Evolutionary conservation across 2,113 vertebrate genomes (phyloP).

Genomic region (Strigops habroptila): DNA sequence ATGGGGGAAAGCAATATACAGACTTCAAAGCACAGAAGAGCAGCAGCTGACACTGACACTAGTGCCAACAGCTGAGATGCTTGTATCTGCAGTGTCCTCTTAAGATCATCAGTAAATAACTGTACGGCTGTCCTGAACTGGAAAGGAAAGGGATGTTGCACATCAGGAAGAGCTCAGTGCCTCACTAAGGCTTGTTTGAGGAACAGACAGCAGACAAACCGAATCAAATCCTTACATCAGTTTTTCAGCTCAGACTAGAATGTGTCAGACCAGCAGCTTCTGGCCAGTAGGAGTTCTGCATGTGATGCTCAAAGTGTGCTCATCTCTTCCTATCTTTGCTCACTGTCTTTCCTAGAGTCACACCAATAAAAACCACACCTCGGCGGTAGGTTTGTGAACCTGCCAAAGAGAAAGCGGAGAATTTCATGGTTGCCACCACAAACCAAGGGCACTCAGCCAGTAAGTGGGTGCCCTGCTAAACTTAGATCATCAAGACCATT

Average conservation of each 20-base stretch:
- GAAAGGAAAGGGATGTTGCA: neutral
- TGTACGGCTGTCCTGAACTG: neutral
- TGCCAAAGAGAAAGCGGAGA: conserved; percentile 23
- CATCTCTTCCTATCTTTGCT: neutral
- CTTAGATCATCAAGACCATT: neutral
- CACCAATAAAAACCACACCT: neutral
- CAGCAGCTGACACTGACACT: neutral
- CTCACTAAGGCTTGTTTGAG: neutral
- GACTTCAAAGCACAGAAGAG: conserved; percentile 9
- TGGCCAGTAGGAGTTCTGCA: neutral
- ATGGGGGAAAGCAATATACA: neutral
- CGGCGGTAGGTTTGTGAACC: neutral
- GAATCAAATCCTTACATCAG: neutral
- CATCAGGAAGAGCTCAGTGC: neutral
- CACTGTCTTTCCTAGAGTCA: neutral
- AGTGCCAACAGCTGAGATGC: neutral
- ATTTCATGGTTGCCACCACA: conserved; percentile 20
- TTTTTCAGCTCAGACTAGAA: neutral
- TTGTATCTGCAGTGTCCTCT: neutral
- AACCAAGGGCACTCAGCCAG: conserved; percentile 1
- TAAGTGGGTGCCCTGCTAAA: conserved; percentile 25
- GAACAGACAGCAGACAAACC: neutral
- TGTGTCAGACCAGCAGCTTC: neutral
- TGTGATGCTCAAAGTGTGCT: neutral
- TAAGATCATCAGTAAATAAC: neutral